Evolutionary conservation across 2,888 invertebrate genomes (phyloP).

Genomic region (Rotaria sp.): DNA sequence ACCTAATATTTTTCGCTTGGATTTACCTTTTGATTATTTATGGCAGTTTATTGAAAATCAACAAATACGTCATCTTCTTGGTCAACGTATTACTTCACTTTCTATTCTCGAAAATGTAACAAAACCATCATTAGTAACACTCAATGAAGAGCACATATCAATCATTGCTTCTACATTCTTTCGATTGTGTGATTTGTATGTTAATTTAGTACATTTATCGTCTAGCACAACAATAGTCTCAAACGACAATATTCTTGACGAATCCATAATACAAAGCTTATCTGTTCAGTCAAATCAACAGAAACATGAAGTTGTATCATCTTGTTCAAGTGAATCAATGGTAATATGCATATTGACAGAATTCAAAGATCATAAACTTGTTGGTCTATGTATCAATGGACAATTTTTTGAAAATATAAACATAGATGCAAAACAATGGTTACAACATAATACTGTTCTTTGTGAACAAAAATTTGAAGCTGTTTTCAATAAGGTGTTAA

Average conservation of each 20-base stretch:
- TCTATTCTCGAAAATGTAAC: not conserved
- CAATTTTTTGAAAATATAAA: not conserved
- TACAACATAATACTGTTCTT: not conserved
- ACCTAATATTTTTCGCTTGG: not conserved
- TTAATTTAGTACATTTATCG: not conserved
- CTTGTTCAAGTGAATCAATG: too few relatives aligned
- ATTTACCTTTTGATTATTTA: not conserved
- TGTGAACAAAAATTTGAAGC: not conserved
- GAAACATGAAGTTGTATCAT: too few relatives aligned
- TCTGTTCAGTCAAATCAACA: not conserved
- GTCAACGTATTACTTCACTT: not conserved
- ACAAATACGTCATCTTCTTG: not conserved
- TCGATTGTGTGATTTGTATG: not conserved
- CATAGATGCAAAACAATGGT: not conserved
- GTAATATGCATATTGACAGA: not conserved
- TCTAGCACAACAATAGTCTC: not conserved
- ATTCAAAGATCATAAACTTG: not conserved
- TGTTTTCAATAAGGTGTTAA: not conserved
- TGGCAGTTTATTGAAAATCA: not conserved
- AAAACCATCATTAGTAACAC: not conserved
- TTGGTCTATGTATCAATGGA: not conserved
- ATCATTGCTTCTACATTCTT: not conserved
- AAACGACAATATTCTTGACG: not conserved
- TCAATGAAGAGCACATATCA: not conserved
- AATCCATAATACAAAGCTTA: not conserved